These are phyloP conservation scores for Rhinophrynus dorsalis DNA, from an alignment of 2,797 vertebrate species.

Conservation along the genomic window DNA sequence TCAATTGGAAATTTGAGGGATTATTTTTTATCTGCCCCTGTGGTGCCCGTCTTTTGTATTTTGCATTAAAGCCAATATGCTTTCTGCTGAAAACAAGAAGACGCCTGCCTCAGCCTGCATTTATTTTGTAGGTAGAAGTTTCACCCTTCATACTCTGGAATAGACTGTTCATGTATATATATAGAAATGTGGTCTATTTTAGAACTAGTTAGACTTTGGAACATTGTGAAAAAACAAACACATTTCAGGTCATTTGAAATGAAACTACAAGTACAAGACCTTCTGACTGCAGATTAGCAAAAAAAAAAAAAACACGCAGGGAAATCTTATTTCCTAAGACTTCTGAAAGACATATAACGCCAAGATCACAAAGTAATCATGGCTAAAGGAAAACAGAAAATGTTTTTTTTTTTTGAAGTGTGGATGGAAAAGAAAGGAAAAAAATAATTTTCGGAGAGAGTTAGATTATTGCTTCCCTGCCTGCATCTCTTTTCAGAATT, in stretches of 20 bases:
- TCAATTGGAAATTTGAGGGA: too few species aligned
- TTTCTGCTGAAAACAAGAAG: neutral
- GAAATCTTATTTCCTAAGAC: neutral
- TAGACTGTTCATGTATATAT: neutral
- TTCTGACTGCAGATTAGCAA: neutral
- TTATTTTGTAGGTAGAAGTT: neutral
- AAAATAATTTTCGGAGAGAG: neutral
- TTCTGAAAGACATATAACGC: slow-evolving; percentile 3
- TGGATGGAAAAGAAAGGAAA: neutral
- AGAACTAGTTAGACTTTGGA: neutral
- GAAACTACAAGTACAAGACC: neutral
- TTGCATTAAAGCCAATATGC: neutral
- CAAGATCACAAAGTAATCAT: slow-evolving; percentile 5
- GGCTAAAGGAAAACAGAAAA: neutral
- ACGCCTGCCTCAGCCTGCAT: neutral
- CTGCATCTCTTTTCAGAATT: neutral
- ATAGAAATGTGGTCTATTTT: neutral
- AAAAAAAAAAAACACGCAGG: neutral
- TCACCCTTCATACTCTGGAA: neutral
- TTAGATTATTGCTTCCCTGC: neutral
- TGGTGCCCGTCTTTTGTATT: too few species aligned
- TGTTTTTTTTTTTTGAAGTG: slow-evolving; percentile 1
- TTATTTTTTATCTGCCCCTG: too few species aligned
- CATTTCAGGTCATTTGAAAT: neutral
- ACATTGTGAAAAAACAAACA: neutral